Evolutionary conservation across 1,140 invertebrate genomes (phyloP).

Genomic region (Drosophila erecta): DNA sequence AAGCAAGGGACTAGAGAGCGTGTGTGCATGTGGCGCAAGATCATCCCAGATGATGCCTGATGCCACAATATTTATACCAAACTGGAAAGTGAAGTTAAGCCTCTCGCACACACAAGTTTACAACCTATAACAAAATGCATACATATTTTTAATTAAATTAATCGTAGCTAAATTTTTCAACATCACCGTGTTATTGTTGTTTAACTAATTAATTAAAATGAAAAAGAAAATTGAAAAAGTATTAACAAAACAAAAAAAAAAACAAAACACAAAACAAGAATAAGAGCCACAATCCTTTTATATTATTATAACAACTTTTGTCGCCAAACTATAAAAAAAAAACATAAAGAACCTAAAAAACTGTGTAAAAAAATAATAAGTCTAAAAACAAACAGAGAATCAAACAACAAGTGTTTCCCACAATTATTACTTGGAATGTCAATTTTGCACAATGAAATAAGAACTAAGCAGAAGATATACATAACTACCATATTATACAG

Average conservation of each 20-base stretch:
- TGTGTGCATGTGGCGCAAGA: slow-evolving; percentile 2
- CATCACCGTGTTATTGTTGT: slow-evolving; percentile 80
- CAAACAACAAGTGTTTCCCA: slow-evolving; percentile 2
- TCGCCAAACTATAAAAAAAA: slow-evolving; percentile 15
- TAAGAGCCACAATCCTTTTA: slow-evolving; percentile 23
- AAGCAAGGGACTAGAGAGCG: neutral
- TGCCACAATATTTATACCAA: slow-evolving; percentile 3
- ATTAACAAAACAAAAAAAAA: slow-evolving; percentile 6
- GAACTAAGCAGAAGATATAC: slow-evolving; percentile 4
- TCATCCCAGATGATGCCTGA: slow-evolving; percentile 20
- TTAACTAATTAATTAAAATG: slow-evolving; percentile 53
- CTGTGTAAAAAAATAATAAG: slow-evolving; percentile 13
- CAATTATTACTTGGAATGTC: slow-evolving; percentile 35
- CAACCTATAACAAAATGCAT: slow-evolving; percentile 22
- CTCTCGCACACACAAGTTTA: slow-evolving; percentile 15
- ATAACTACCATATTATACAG: slow-evolving; percentile 6
- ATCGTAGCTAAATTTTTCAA: slow-evolving; percentile 75
- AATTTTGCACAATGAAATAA: slow-evolving; percentile 34
- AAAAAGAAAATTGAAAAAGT: slow-evolving; percentile 31
- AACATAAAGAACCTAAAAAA: slow-evolving; percentile 1
- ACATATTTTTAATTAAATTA: slow-evolving; percentile 70
- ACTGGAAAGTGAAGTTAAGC: slow-evolving; percentile 20
- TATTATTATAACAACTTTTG: slow-evolving; percentile 32
- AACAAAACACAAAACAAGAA: slow-evolving; percentile 1
- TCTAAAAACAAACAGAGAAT: neutral